Evolutionary conservation across 2,888 invertebrate genomes (phyloP), one percentile per base, ranked within the genome.

Genomic region (Entomobrya proxima): DNA sequence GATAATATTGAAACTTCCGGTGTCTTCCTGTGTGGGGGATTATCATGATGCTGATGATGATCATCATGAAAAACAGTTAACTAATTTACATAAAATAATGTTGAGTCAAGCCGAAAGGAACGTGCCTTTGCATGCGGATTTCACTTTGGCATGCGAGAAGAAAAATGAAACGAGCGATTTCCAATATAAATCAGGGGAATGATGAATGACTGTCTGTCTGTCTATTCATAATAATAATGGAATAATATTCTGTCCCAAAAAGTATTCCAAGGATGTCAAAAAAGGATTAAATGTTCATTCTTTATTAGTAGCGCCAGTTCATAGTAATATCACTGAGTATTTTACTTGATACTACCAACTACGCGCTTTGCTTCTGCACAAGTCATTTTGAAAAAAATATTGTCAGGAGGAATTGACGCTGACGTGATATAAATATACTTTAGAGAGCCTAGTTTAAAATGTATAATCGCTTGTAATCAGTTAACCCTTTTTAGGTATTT

Each of bases 1-100:
- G 74, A 74, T 74, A 74, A 81, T 81, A 81, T 82, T 82, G 58
- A 82, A 82, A 82, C 82, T 82, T 82, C 82, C 82, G 81, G 81
- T 61, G 64, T 78, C 74, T 74, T 74, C 50, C 74, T 35, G 74
- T n/a, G n/a, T 35, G 74, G 74, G 78, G 78, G 78, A 78, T 78
- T 64, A 78, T 77, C 77, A 40, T 44, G 77, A 61, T 21, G 15
- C 40, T 1, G 15, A 47, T 74, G 32, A 74, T 52, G 69, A 44
- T 11, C 1, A 64, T 58, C 44, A 52, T 69, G 44, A 40, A 35
- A 52, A 52, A 50, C 30, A 52, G 52, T 52, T 74, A 52, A 74
- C 74, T 52, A 74, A 74, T 74, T 74, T 74, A 52, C 74, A 74
- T 74, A 52, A 74, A 50, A 52, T 74, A 74, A 50, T 30, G 72